A percentile compares a stretch with the other conserved stretches of the same genome.
These are phyloP conservation scores for Ibycter americanus DNA, from an alignment of 2,797 vertebrate genomes.

Conservation along the genomic window DNA sequence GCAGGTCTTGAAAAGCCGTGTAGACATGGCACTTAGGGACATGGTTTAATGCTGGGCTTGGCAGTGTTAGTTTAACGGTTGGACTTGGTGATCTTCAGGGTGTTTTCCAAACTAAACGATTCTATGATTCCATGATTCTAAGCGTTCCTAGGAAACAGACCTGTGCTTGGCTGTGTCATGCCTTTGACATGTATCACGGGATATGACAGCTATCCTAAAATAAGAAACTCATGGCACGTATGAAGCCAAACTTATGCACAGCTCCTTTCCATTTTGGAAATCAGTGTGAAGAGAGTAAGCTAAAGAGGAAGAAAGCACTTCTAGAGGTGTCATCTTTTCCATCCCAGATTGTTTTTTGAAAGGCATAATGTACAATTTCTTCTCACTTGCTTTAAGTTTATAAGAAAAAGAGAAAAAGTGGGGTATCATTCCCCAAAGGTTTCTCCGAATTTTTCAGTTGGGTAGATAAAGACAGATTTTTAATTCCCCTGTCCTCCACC, in stretches of 20 bases:
- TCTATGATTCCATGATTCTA: neutral
- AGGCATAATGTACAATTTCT: neutral
- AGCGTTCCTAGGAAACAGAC: neutral
- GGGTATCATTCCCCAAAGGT: neutral
- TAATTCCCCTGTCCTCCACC: rapidly evolving
- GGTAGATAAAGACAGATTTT: neutral
- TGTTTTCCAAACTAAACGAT: neutral
- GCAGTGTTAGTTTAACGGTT: no score
- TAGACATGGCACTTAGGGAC: no score
- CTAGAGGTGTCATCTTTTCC: neutral
- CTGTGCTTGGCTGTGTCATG: neutral
- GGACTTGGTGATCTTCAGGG: no score
- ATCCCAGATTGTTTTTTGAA: neutral
- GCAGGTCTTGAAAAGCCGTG: no score
- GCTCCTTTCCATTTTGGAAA: neutral
- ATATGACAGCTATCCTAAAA: neutral
- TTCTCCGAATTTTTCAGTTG: neutral
- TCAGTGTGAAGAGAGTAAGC: neutral
- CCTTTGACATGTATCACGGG: neutral
- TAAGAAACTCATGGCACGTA: neutral
- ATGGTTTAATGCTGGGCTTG: no score
- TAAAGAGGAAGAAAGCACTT: neutral
- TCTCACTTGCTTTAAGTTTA: neutral
- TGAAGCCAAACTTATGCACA: neutral
- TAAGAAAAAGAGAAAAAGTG: neutral